Percentiles rank a stretch among this genome's conserved stretches.
phyloP scores from a whole-genome alignment of 2,888 invertebrate genomes.

The Schizotus pectinicornis region DNA sequence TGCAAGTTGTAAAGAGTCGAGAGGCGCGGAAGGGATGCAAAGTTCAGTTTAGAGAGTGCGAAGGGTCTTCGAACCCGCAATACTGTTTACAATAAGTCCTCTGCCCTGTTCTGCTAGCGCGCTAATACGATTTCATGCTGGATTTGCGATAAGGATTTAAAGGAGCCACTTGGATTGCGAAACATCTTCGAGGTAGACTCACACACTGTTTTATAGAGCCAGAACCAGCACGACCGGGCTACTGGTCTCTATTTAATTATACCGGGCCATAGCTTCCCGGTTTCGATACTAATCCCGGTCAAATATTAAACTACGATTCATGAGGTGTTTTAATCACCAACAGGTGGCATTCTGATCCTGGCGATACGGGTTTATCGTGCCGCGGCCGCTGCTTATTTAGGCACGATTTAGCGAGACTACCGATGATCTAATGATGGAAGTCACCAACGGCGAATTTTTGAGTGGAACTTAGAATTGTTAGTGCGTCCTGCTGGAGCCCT shows the following conservation, averaged over 20 bases:
- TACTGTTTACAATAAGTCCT: conserved; percentile 60
- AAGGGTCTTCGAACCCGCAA: conserved; percentile 59
- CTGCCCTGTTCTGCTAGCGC: conserved; percentile 55
- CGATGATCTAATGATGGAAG: no score
- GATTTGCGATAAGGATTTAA: conserved; percentile 70
- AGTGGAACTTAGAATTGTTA: neutral
- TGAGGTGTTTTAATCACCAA: conserved; percentile 29
- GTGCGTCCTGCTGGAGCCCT: conserved; percentile 10
- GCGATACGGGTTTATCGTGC: conserved; percentile 10
- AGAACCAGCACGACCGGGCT: conserved; percentile 6
- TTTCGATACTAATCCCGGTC: conserved; percentile 21
- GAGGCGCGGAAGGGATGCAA: conserved; percentile 52
- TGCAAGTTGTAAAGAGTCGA: conserved; percentile 61
- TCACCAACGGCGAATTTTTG: no score
- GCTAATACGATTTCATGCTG: conserved; percentile 72
- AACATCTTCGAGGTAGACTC: conserved; percentile 30
- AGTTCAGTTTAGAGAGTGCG: conserved; percentile 56
- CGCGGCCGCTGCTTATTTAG: conserved; percentile 1
- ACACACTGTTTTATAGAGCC: conserved; percentile 27
- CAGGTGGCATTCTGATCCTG: conserved; percentile 31
- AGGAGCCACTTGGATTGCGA: conserved; percentile 54
- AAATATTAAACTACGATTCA: conserved; percentile 26
- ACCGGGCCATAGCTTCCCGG: neutral
- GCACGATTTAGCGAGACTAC: no score
- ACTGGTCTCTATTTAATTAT: no score